Base-by-base conservation (phyloP, 1,140 invertebrate species). In the Nilaparvata lugens region DNA sequence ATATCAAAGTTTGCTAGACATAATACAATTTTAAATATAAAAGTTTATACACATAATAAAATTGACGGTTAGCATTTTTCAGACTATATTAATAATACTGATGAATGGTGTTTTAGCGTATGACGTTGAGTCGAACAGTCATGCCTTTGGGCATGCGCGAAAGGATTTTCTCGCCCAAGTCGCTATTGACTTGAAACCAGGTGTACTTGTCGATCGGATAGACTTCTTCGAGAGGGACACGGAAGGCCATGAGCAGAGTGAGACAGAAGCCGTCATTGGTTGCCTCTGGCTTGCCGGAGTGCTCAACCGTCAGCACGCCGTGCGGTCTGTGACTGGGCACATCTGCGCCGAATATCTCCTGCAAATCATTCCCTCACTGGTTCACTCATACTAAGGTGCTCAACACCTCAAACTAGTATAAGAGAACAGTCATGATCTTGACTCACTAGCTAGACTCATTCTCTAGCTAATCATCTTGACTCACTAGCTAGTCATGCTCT, bases 291-390 rank as follows among this genome's bases (percentile, higher is more conserved):
- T 76, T 78, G 52, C 81, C 80, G 60, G 74, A 76, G 64, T 76
- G 80, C 66, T 82, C 80, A 40, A 85, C 76, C 59, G 82, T 83
- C 1, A 94, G 72, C 5, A 92, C 70, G 1, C 91, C 93, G 69
- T 92, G 84, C 0, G 91, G 92, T 66, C 88, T 81, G 69, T 96
- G 92, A 51, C 84, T 82, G 2, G 90, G 86, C 24, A 94, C 80
- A 68, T 90, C 89, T 48, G 86, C 82, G 18, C 91, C 91, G 78
- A 95, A 95, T 67, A 94, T 83, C 75, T 94, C 89, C 82, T 84
- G 61, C 4, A 67, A 65, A 35, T 35, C n/a, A n/a, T n/a, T n/a
- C n/a, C n/a, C n/a, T n/a, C n/a, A n/a, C n/a, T n/a, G n/a, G n/a
- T n/a, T n/a, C n/a, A n/a, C n/a, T n/a, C n/a, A n/a, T n/a, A n/a